These are phyloP conservation scores for Phasia obesa DNA, from an alignment of 2,888 invertebrate species.

Conservation along the genomic window DNA sequence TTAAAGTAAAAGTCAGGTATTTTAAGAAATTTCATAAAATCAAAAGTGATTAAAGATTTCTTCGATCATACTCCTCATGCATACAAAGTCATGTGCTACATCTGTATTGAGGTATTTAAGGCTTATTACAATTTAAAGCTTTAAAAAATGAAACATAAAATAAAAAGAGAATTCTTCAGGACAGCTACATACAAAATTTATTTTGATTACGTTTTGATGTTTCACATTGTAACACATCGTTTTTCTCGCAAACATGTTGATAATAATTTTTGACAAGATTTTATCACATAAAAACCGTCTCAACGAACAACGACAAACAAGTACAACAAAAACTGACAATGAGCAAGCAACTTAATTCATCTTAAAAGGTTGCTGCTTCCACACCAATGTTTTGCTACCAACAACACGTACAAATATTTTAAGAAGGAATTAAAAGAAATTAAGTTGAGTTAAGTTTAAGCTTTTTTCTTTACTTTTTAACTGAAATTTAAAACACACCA, in stretches of 20 bases:
- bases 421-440: conserved; percentile 46
- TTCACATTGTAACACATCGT: conserved; percentile 62
- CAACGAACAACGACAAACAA: background rate
- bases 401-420: conserved; percentile 25
- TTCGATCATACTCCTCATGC: too few relatives aligned
- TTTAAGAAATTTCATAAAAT: too few relatives aligned
- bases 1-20: too few relatives aligned
- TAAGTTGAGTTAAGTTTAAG: conserved; percentile 7
- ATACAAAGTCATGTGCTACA: too few relatives aligned
- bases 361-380: conserved; percentile 35
- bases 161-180: too few relatives aligned
- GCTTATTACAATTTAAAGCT: too few relatives aligned
- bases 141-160: background rate
- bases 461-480: background rate
- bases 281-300: conserved; percentile 29
- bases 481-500: conserved; percentile 59
- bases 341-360: conserved; percentile 67
- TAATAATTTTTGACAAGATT: conserved; percentile 67
- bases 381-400: conserved; percentile 1
- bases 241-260: conserved; percentile 52
- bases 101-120: too few relatives aligned
- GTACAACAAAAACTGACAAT: conserved; percentile 42
- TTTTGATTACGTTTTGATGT: conserved; percentile 48
- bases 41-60: too few relatives aligned
- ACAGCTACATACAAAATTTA: conserved; percentile 6